Base-by-base conservation (phyloP, 2,797 vertebrate genomes). In the Echiichthys vipera region DNA sequence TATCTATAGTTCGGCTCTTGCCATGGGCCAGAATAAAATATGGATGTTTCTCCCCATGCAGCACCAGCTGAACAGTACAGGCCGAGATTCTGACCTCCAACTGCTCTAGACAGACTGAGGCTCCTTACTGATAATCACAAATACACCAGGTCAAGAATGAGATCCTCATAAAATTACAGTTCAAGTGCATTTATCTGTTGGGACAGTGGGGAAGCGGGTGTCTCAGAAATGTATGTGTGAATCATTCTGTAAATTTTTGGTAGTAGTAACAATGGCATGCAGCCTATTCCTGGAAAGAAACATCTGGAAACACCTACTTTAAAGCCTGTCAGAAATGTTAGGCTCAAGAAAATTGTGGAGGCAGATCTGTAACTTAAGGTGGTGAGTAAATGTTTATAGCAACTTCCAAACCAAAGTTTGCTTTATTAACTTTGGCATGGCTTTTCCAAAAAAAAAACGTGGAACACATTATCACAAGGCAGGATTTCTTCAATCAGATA, bases 1-100 rank as follows among this genome's bases (percentile, higher is more conserved):
- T 93, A 92, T 94, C 81, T 93, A 91, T 90, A 92, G 91, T 87
- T 75, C 22, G 7, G 81, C 78, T 89, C 71, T 90, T 71, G 90
- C 89, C 92, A 90, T 17, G 65, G 90, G 89, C 83, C 58, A 81
- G 71, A 79, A 92, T 93, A 80, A 93, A 93, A 93, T 90, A 94
- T 92, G 85, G 80, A 93, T 92, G 89, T 67, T 76, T 86, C 78
- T 86, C 67, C 83, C 63, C 32, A 12, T 65, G 78, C 82, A 81
- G 78, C 22, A 22, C 63, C 74, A 79, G 71, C 77, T 79, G 78
- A 83, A 84, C 77, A 62, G 77, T n/a, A 29, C 43, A 63, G 81
- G 54, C 69, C 70, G 32, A 64, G 53, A n/a, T 39, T 71, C 65
- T 85, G 84, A 91, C 90, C 86, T 89, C 81, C 71, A 74, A 37